Evolutionary conservation across 2,113 vertebrate species (phyloP), one percentile per base, ranked within the genome.

Genomic region (Apeltes quadracus): DNA sequence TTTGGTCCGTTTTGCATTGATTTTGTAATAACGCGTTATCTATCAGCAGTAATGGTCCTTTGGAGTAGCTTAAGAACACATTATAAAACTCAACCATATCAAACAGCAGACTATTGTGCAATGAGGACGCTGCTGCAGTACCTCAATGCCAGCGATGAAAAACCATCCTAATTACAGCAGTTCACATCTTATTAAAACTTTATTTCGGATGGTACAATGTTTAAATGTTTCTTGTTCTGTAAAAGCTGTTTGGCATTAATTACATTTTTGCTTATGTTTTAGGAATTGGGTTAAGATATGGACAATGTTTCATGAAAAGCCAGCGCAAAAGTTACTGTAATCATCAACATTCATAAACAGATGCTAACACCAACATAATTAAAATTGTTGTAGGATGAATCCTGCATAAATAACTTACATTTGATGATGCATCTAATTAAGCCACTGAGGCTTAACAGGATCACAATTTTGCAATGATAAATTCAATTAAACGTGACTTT

Each of bases 141-240:
- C 43, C n/a, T 27, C 15, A 3, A 20, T 2, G 16, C 50, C 22
- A 54, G 18, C 13, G 15, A 44, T 41, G 43, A 55, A 61, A 15
- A 61, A 25, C 12, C 16, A 11, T 12, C n/a, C 4, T 32, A 6
- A 23, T 7, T 34, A 13, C 32, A 23, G 36, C 15, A 23, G 56
- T 44, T 68, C 38, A 57, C 44, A 64, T 34, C 2, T 32, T 11
- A 72, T 41, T 36, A 58, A 65, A 65, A 29, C 48, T 61, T 76
- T 51, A 54, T 69, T 61, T 69, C 25, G 44, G 55, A 75, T 46
- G n/a, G 8, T 25, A 20, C 20, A 53, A 9, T 61, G 11, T 61
- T 43, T 44, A 25, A 61, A 39, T 55, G 46, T 29, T 38, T 18
- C 25, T 29, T 54, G 23, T 54, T 54, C 25, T 51, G 55, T 43